Conservation (phyloP, 2,113 vertebrate genomes). For the Clinocottus analis region DNA sequence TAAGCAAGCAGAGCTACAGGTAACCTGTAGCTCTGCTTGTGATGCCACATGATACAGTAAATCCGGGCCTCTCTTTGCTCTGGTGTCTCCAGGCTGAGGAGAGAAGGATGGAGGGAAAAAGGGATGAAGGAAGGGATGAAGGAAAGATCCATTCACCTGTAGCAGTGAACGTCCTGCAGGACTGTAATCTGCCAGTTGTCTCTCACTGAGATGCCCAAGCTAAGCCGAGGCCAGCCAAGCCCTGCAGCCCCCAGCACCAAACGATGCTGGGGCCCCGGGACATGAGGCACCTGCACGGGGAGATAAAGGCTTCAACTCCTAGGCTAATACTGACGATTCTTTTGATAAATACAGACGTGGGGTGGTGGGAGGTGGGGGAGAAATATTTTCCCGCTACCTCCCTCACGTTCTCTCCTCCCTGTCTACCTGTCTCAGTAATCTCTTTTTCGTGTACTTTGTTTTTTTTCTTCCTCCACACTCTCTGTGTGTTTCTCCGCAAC, state of each 20-base stretch:
- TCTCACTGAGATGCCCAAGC: slow-evolving; percentile 68
- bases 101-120: slow-evolving; percentile 15
- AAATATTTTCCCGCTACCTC: slow-evolving; percentile 69
- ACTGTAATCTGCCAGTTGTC: slow-evolving; percentile 80
- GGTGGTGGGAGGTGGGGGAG: slow-evolving; percentile 57
- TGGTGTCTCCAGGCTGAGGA: slow-evolving; percentile 40
- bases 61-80: slow-evolving; percentile 17
- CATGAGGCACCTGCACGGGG: slow-evolving; percentile 79
- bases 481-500: slow-evolving; percentile 48
- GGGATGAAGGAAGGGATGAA: slow-evolving; percentile 29
- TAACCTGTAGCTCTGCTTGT: slow-evolving; percentile 31
- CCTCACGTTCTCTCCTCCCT: slow-evolving; percentile 47
- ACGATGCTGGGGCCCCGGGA: slow-evolving; percentile 69
- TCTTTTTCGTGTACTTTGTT: slow-evolving; percentile 71
- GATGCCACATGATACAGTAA: slow-evolving; percentile 29
- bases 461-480: slow-evolving; percentile 61
- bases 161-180: slow-evolving; percentile 66
- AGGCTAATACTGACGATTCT: slow-evolving; percentile 81
- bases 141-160: slow-evolving; percentile 73
- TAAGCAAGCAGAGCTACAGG: slow-evolving; percentile 7
- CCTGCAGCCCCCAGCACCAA: slow-evolving; percentile 65
- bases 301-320: slow-evolving; percentile 86
- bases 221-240: slow-evolving; percentile 56
- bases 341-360: slow-evolving; percentile 81
- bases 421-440: slow-evolving; percentile 76